A percentile compares a stretch with the other conserved stretches of the same genome.
Evolutionary conservation across 2,888 invertebrate species (phyloP).

Genomic region (Diaphora mendica): DNA sequence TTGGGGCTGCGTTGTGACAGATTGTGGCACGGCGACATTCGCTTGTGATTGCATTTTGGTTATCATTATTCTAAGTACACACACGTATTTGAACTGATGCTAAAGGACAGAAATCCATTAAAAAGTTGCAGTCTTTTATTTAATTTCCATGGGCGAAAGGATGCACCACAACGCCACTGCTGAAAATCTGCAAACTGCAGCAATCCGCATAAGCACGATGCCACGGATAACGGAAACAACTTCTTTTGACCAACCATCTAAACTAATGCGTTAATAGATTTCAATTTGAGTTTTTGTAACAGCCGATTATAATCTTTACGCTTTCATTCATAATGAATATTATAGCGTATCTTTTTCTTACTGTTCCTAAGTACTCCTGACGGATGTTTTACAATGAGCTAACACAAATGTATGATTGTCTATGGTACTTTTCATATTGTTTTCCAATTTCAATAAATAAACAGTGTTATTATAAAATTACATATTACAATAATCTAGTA

Average conservation of each 20-base stretch:
- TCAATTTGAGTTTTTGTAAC: constrained; percentile 40
- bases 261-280: constrained; percentile 34
- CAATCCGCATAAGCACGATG: constrained; percentile 23
- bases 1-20: constrained; percentile 82
- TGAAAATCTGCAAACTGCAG: constrained; percentile 28
- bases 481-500: background rate
- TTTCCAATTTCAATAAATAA: background rate
- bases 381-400: constrained; percentile 22
- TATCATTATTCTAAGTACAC: constrained; percentile 71
- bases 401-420: constrained; percentile 20
- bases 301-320: constrained; percentile 33
- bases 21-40: constrained; percentile 82
- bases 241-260: constrained; percentile 35
- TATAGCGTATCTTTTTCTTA: background rate
- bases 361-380: constrained; percentile 1
- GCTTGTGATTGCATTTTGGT: constrained; percentile 85
- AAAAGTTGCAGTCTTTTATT: constrained; percentile 32
- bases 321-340: background rate
- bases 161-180: constrained; percentile 24
- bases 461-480: background rate
- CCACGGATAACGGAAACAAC: constrained; percentile 59
- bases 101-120: constrained; percentile 44
- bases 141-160: constrained; percentile 43
- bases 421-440: constrained; percentile 24
- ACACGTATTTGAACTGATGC: constrained; percentile 42